Conservation (phyloP, 2,113 vertebrate species). For the Proterorhinus semilunaris region DNA sequence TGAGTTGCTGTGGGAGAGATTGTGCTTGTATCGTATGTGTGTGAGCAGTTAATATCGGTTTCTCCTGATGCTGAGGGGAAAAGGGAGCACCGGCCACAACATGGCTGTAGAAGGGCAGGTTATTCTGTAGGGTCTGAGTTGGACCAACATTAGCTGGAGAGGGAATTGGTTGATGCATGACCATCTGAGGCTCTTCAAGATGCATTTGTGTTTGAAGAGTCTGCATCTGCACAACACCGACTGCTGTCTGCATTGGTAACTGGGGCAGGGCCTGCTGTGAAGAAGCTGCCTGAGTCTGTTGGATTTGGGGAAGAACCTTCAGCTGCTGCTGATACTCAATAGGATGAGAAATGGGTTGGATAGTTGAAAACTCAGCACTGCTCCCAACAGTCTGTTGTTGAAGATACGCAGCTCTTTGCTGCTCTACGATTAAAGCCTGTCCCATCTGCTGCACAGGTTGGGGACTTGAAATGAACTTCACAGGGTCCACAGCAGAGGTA, state of each 20-base stretch:
- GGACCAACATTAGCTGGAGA: constrained; percentile 45
- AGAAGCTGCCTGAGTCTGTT: constrained; percentile 40
- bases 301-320: constrained; percentile 53
- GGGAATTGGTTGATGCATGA: constrained; percentile 44
- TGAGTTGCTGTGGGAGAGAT: constrained; percentile 57
- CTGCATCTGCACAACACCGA: constrained; percentile 45
- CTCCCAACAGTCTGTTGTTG: constrained; percentile 48
- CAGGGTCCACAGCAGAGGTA: constrained; percentile 38
- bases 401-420: constrained; percentile 43
- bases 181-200: constrained; percentile 50
- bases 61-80: constrained; percentile 64
- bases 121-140: constrained; percentile 36
- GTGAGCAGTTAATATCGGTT: constrained; percentile 48
- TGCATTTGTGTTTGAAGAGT: constrained; percentile 36
- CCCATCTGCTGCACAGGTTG: constrained; percentile 53
- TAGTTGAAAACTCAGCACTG: constrained; percentile 39
- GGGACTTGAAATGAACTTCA: constrained; percentile 32
- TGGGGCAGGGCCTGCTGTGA: constrained; percentile 47
- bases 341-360: constrained; percentile 51
- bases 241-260: constrained; percentile 45
- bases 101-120: constrained; percentile 58
- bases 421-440: constrained; percentile 46
- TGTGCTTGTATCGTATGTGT: constrained; percentile 58
- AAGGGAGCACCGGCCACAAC: constrained; percentile 44
- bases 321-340: constrained; percentile 63